Percentiles rank a stretch among this genome's conserved stretches.
Conservation (phyloP, 2,797 vertebrate genomes). For the Oceanodroma leucorhoa region DNA sequence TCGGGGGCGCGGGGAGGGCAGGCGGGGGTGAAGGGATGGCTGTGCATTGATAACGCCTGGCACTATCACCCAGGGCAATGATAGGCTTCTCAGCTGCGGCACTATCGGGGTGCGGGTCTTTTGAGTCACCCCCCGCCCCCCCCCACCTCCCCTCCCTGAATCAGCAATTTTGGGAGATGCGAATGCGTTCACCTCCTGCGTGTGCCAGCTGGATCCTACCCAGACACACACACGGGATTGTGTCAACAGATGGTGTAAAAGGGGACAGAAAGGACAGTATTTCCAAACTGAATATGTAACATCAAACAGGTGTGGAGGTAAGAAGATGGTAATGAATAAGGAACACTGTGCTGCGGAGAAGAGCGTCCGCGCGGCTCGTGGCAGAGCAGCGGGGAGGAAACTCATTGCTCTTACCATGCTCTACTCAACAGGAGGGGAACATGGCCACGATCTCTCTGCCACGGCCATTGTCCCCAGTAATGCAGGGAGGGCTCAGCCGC, state of each 20-base stretch:
- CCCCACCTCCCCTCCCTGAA: neutral
- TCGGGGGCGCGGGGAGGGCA: neutral
- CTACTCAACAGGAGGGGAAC: neutral
- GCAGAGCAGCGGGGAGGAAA: neutral
- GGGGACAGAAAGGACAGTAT: conserved; percentile 41
- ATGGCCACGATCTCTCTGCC: accelerated
- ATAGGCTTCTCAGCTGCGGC: neutral
- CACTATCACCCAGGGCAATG: neutral
- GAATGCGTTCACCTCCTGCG: conserved; percentile 45
- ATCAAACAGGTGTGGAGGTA: conserved; percentile 61
- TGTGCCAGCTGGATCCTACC: conserved; percentile 68
- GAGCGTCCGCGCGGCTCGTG: accelerated
- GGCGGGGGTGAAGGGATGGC: conserved; percentile 22
- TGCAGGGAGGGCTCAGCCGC: neutral
- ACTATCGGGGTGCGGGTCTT: neutral
- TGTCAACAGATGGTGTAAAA: conserved; percentile 74
- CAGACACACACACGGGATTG: conserved; percentile 57
- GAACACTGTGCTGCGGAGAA: neutral
- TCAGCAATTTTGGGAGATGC: conserved; percentile 63
- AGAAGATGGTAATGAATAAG: neutral
- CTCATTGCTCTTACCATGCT: accelerated
- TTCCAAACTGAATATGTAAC: conserved; percentile 51
- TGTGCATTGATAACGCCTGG: conserved; percentile 59
- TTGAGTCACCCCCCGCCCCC: neutral
- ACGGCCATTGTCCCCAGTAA: neutral